Conservation (phyloP, 1,140 invertebrate species). For the Drosophila sucinea region DNA sequence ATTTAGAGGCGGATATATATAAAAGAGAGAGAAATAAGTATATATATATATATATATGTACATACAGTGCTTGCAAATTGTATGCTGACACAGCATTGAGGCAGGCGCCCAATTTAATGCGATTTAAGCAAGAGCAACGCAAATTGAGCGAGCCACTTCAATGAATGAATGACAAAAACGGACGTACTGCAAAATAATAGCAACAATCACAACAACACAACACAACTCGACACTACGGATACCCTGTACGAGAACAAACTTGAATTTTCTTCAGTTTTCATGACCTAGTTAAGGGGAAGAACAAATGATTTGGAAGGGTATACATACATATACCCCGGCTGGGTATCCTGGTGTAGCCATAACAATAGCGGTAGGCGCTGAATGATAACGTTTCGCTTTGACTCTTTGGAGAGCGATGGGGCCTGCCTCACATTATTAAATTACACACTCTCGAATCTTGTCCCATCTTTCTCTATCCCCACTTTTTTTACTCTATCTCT, state of each 20-base stretch:
- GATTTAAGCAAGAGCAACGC: conserved; percentile 73
- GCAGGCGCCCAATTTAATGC: conserved; percentile 76
- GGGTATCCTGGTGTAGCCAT: neutral
- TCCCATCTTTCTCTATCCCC: conserved; percentile 1
- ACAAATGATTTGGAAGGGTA: too few species aligned
- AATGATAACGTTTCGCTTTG: conserved; percentile 54
- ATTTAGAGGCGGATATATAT: conserved; percentile 75
- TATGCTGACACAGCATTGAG: conserved; percentile 71
- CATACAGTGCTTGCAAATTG: conserved; percentile 64
- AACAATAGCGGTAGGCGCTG: conserved; percentile 37
- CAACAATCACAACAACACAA: conserved; percentile 22
- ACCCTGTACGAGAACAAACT: neutral
- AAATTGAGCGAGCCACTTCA: conserved; percentile 78
- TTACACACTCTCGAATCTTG: conserved; percentile 67
- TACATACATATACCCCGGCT: neutral
- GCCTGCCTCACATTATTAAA: conserved; percentile 76
- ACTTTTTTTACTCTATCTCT: neutral
- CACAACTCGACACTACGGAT: neutral
- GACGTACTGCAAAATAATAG: conserved; percentile 41
- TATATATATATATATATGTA: conserved; percentile 26
- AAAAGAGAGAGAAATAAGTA: conserved; percentile 31
- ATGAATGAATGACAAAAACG: conserved; percentile 61
- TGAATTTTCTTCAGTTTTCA: neutral
- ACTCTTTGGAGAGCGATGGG: conserved; percentile 14
- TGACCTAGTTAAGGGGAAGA: neutral